A percentile compares a stretch with the other conserved stretches of the same genome.
These are phyloP conservation scores for Trogon melanurus DNA, from an alignment of 2,113 vertebrate genomes.

Conservation along the genomic window DNA sequence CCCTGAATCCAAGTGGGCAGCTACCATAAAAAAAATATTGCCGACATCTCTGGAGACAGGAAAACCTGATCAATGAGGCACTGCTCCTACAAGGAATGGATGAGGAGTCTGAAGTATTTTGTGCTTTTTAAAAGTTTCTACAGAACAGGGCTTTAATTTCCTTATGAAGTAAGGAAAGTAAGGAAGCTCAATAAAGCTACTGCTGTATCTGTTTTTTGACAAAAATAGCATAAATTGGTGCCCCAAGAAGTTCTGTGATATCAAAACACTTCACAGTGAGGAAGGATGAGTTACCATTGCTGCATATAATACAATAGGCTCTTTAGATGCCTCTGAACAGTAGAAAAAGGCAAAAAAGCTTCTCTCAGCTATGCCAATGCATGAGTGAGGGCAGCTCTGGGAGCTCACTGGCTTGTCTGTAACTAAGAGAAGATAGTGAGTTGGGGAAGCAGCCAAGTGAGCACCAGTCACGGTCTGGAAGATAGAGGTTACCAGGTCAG, in stretches of 20 bases:
- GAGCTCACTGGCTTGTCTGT: background rate
- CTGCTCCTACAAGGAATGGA: background rate
- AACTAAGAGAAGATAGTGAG: background rate
- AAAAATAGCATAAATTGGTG: background rate
- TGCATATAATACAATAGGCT: rapidly evolving
- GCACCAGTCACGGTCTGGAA: background rate
- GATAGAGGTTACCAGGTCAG: background rate
- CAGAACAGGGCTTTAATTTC: background rate
- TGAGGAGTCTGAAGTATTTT: background rate
- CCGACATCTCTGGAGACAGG: background rate
- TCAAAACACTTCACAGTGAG: background rate
- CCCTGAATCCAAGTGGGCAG: background rate
- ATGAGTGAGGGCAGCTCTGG: background rate
- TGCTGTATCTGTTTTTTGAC: background rate
- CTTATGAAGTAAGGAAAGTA: background rate
- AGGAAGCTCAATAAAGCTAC: background rate
- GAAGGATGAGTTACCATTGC: background rate
- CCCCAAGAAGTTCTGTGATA: rapidly evolving
- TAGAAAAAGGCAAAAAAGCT: background rate
- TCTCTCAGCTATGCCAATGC: background rate
- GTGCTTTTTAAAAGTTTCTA: background rate
- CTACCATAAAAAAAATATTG: background rate
- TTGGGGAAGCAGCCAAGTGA: background rate
- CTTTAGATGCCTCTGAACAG: background rate
- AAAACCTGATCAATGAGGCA: background rate